Conservation (phyloP, 1,140 invertebrate genomes). For the Drosophila subpulchrella region DNA sequence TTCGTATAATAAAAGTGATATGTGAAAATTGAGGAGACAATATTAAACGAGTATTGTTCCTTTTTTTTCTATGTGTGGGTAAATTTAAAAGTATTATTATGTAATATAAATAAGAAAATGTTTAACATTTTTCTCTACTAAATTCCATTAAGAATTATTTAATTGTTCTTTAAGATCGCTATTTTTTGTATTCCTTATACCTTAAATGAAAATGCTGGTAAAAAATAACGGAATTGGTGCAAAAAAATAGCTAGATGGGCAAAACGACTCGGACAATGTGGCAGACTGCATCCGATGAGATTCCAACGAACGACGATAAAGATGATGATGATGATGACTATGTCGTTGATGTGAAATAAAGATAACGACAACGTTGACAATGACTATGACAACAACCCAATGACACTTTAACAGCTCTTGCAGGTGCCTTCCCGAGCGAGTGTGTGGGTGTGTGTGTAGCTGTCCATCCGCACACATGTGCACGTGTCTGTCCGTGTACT, state of each 20-base stretch:
- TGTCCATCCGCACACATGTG: slow-evolving; percentile 1
- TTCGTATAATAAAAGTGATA: too few species aligned
- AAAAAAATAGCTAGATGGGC: slow-evolving; percentile 9
- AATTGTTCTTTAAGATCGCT: too few species aligned
- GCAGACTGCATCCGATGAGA: slow-evolving; percentile 36
- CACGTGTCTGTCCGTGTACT: slow-evolving; percentile 8
- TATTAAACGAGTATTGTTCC: too few species aligned
- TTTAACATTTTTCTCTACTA: too few species aligned
- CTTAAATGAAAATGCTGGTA: too few species aligned
- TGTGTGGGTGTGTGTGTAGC: background rate
- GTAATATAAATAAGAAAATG: too few species aligned
- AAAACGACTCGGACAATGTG: slow-evolving; percentile 7
- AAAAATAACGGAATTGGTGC: background rate
- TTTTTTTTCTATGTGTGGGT: too few species aligned
- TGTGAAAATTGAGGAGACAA: too few species aligned
- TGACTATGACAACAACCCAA: slow-evolving; percentile 80
- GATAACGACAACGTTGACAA: slow-evolving; percentile 82
- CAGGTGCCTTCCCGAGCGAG: slow-evolving; percentile 53
- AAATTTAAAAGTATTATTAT: too few species aligned
- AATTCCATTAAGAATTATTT: too few species aligned
- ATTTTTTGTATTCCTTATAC: too few species aligned
- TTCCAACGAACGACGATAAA: slow-evolving; percentile 32
- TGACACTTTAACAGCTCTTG: slow-evolving; percentile 79
- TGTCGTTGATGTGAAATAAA: slow-evolving; percentile 82
- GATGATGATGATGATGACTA: slow-evolving; percentile 75